phyloP scores from a whole-genome alignment of 2,113 vertebrate genomes.

The Brachyhypopomus occidentalis region DNA sequence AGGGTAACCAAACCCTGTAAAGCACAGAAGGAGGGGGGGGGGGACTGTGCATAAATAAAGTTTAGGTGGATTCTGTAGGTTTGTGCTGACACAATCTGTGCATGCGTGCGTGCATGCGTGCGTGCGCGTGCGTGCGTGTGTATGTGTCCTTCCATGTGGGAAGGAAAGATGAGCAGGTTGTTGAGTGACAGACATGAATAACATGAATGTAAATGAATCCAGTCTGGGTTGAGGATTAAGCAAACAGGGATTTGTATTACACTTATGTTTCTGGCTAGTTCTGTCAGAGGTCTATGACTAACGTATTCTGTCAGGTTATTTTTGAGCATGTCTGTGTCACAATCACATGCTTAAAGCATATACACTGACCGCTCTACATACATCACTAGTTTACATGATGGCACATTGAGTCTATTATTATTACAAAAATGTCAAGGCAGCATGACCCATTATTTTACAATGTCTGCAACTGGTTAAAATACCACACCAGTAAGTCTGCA shows the following conservation, averaged over 20 bases:
- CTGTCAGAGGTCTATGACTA: slow-evolving; percentile 21
- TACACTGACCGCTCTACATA: neutral
- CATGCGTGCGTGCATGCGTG: neutral
- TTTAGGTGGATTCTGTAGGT: slow-evolving; percentile 5
- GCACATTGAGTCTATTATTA: no score
- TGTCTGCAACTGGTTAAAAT: no score
- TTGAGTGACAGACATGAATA: slow-evolving; percentile 1
- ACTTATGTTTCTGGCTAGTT: slow-evolving; percentile 27
- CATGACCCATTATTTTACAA: no score
- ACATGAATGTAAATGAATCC: slow-evolving; percentile 28
- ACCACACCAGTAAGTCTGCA: no score
- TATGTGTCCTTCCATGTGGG: neutral
- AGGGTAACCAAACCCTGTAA: neutral
- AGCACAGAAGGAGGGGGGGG: neutral
- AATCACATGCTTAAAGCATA: neutral
- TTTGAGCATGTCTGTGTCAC: neutral
- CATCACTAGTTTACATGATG: neutral
- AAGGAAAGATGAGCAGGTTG: neutral
- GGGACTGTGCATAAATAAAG: neutral
- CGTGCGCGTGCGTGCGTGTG: neutral
- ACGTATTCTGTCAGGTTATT: slow-evolving; percentile 20
- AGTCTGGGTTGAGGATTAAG: slow-evolving; percentile 27
- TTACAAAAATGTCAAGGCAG: no score
- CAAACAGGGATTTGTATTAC: slow-evolving; percentile 2
- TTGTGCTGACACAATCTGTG: neutral